A percentile compares a stretch with the other conserved stretches of the same genome.
phyloP scores from a whole-genome alignment of 2,888 invertebrate genomes.

The Philonicus albiceps region DNA sequence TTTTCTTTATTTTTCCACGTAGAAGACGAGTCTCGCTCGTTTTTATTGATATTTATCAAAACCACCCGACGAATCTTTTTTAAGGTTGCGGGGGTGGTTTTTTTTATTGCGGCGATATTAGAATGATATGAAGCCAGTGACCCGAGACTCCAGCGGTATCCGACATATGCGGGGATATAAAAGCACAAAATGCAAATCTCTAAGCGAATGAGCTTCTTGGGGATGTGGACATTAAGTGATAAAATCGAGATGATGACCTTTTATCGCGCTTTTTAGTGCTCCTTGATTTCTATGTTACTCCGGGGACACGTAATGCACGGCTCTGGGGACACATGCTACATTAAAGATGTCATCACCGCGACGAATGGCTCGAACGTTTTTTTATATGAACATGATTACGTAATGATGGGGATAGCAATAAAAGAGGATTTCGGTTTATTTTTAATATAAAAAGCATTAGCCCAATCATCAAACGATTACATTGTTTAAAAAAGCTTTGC shows the following conservation, averaged over 20 bases:
- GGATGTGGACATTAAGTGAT: conserved; percentile 2
- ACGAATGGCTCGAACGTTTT: background rate
- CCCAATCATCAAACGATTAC: background rate
- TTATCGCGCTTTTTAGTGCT: conserved; percentile 9
- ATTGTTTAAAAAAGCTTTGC: no score
- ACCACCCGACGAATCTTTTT: background rate
- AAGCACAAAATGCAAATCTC: conserved; percentile 15
- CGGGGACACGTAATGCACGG: background rate
- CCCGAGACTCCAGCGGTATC: background rate
- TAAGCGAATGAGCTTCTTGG: background rate
- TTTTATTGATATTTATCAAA: conserved; percentile 24
- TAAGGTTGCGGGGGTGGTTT: background rate
- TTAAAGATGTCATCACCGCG: background rate
- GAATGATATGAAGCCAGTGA: background rate
- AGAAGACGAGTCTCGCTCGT: background rate
- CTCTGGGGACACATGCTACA: background rate
- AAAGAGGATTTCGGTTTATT: background rate
- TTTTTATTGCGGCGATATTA: conserved; percentile 4
- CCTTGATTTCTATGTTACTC: background rate
- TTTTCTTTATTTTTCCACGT: background rate
- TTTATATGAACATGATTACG: background rate
- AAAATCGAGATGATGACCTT: conserved; percentile 17
- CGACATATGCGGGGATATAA: background rate
- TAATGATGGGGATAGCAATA: background rate
- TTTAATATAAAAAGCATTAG: background rate